A percentile compares a stretch with the other conserved stretches of the same genome.
phyloP scores from a whole-genome alignment of 1,140 invertebrate species.

The Bradysia coprophila region DNA sequence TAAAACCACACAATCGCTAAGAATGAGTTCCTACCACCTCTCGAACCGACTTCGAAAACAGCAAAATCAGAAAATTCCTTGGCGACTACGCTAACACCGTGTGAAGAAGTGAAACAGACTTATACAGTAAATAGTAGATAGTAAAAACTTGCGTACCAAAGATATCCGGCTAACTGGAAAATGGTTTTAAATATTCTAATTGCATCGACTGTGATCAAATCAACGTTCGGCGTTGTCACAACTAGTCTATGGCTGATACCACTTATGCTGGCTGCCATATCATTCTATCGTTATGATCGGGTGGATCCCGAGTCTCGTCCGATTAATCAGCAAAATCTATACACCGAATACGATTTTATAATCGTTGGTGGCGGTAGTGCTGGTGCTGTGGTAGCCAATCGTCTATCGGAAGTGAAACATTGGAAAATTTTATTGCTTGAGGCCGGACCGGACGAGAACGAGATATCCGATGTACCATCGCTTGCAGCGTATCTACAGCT shows the following conservation, averaged over 20 bases:
- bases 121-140: not conserved
- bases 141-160: too few relatives aligned
- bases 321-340: slow-evolving; percentile 31
- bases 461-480: slow-evolving; percentile 79
- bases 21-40: not conserved
- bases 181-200: slow-evolving; percentile 55
- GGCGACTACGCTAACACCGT: too few relatives aligned
- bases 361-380: slow-evolving; percentile 65
- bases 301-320: slow-evolving; percentile 59
- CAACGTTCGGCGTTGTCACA: slow-evolving; percentile 47
- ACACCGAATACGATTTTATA: slow-evolving; percentile 65
- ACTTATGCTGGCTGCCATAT: slow-evolving; percentile 56
- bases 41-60: too few relatives aligned
- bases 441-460: slow-evolving; percentile 82
- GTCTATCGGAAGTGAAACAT: slow-evolving; percentile 60
- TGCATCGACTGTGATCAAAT: slow-evolving; percentile 51
- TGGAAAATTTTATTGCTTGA: slow-evolving; percentile 79
- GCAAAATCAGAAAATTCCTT: not conserved
- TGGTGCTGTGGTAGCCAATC: slow-evolving; percentile 74
- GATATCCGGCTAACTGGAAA: too few relatives aligned
- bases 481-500: slow-evolving; percentile 73
- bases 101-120: too few relatives aligned
- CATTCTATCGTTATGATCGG: slow-evolving; percentile 62
- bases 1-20: too few relatives aligned
- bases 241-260: slow-evolving; percentile 68